Evolutionary conservation across 2,888 invertebrate genomes (phyloP).

Genomic region (Sarcophaga subvicina): DNA sequence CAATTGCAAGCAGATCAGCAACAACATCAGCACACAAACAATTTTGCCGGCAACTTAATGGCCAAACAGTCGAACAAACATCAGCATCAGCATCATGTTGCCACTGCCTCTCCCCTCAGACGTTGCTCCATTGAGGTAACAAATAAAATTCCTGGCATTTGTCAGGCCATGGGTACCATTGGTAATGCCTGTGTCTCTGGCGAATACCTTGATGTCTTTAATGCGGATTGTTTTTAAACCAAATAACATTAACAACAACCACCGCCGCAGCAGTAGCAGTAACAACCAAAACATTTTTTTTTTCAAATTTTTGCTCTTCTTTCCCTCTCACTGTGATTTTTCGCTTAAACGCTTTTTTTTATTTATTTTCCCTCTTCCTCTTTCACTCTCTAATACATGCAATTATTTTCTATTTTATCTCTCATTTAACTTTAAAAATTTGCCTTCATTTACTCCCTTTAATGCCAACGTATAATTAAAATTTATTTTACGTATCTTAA

Average conservation of each 20-base stretch:
- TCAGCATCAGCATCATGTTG: conserved; percentile 35
- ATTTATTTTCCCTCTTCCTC: background rate
- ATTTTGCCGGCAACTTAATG: conserved; percentile 42
- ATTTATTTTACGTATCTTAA: background rate
- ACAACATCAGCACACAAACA: conserved; percentile 48
- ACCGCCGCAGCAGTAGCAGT: too few relatives aligned
- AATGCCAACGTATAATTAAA: background rate
- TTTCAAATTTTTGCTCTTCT: conserved; percentile 13
- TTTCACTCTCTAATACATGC: background rate
- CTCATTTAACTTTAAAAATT: conserved; percentile 1
- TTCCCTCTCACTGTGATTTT: conserved; percentile 48
- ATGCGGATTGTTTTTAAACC: conserved; percentile 73
- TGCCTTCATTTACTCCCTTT: background rate
- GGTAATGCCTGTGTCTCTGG: conserved; percentile 79
- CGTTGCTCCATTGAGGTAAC: conserved; percentile 78
- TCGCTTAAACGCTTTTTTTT: conserved; percentile 19
- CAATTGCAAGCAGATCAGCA: conserved; percentile 66
- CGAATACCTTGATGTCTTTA: conserved; percentile 78
- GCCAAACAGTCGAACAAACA: conserved; percentile 47
- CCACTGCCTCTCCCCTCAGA: conserved; percentile 57
- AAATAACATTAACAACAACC: background rate
- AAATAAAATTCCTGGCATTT: conserved; percentile 77
- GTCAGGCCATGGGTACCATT: conserved; percentile 76
- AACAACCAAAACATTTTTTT: background rate
- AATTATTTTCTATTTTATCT: conserved; percentile 12